A percentile compares a stretch with the other conserved stretches of the same genome.
Evolutionary conservation across 2,113 vertebrate species (phyloP).

Genomic region (Zapornia atra): DNA sequence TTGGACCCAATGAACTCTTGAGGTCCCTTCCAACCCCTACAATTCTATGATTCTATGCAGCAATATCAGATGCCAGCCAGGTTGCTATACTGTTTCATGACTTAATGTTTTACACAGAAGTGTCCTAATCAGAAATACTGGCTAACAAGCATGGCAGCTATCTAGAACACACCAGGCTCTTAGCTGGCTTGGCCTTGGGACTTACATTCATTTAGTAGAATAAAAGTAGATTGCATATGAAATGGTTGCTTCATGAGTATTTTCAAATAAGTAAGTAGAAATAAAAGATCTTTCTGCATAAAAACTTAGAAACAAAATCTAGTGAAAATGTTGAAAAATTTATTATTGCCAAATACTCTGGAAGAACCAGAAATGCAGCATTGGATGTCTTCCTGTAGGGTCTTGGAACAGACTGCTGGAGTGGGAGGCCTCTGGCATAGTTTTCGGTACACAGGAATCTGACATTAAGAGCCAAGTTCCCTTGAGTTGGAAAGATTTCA

Average conservation of each 20-base stretch:
- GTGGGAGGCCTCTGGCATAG: neutral
- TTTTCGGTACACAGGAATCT: neutral
- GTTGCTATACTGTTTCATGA: neutral
- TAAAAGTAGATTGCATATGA: neutral
- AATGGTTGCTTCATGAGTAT: neutral
- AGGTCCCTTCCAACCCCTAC: no score
- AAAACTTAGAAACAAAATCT: neutral
- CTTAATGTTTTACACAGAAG: neutral
- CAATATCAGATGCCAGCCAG: neutral
- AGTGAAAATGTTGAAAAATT: no score
- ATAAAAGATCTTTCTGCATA: neutral
- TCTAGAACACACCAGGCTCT: neutral
- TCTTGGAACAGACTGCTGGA: neutral
- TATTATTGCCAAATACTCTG: neutral
- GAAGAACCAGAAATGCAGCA: neutral
- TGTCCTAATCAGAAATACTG: neutral
- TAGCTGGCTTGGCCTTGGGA: neutral
- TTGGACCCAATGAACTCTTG: no score
- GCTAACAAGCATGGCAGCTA: neutral
- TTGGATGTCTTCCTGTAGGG: neutral
- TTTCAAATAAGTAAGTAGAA: neutral
- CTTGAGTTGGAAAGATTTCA: slow-evolving; percentile 16
- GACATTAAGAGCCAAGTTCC: slow-evolving; percentile 19
- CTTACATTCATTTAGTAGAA: neutral
- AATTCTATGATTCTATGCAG: no score